Evolutionary conservation across 1,140 invertebrate genomes (phyloP).

Genomic region (Macrostomum lignano): DNA sequence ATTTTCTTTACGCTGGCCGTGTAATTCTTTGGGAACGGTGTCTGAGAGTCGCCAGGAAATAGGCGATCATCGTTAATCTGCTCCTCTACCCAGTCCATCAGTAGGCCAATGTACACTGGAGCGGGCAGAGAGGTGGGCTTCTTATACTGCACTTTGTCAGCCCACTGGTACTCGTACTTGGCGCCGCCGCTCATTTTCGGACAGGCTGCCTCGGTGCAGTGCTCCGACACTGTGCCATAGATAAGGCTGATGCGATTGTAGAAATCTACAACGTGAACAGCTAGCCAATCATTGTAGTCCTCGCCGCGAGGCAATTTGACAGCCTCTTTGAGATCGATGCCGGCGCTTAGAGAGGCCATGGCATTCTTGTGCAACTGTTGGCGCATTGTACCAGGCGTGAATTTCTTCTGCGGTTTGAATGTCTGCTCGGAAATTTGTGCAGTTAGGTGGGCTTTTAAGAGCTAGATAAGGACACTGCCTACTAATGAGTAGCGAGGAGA

Average conservation of each 20-base stretch:
- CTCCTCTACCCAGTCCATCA: constrained; percentile 76
- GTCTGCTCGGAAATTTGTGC: too few species aligned
- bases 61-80: constrained; percentile 68
- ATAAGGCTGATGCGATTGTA: constrained; percentile 80
- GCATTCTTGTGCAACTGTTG: constrained; percentile 75
- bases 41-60: constrained; percentile 49
- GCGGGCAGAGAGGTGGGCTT: constrained; percentile 61
- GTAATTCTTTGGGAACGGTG: constrained; percentile 50
- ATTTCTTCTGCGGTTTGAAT: constrained; percentile 60
- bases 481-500: too few species aligned
- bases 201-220: constrained; percentile 52
- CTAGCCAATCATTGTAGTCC: constrained; percentile 70
- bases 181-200: constrained; percentile 64
- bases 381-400: constrained; percentile 57
- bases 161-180: constrained; percentile 68
- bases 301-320: constrained; percentile 57
- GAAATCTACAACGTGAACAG: constrained; percentile 81
- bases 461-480: too few species aligned
- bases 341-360: constrained; percentile 67
- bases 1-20: constrained; percentile 51
- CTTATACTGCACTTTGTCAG: constrained; percentile 52
- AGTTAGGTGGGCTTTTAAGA: too few species aligned
- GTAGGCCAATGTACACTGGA: constrained; percentile 48
- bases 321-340: constrained; percentile 54
- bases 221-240: constrained; percentile 52